Percentiles rank a stretch among this genome's conserved stretches.
Conservation (phyloP, 2,888 invertebrate species). For the Sphaeridia pumilis region DNA sequence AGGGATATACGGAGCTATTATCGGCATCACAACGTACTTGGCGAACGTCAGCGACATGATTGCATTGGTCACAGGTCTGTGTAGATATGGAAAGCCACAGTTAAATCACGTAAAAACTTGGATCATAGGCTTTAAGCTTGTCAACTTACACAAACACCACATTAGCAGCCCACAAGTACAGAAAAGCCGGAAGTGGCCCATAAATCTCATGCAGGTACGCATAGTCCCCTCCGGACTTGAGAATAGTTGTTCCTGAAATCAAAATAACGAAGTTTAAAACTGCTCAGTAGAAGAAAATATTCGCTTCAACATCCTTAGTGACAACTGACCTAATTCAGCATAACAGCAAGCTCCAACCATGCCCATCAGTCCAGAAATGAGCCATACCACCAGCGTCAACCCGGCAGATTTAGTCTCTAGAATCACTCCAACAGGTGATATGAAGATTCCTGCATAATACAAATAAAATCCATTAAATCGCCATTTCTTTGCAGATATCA, state of each 20-base stretch:
- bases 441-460: slow-evolving; percentile 64
- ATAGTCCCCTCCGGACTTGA: slow-evolving; percentile 93
- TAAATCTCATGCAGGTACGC: slow-evolving; percentile 89
- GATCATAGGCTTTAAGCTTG: neutral
- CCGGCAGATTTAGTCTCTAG: slow-evolving; percentile 82
- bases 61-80: slow-evolving; percentile 87
- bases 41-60: slow-evolving; percentile 91
- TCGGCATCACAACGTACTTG: slow-evolving; percentile 78
- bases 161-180: slow-evolving; percentile 95
- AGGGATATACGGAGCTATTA: slow-evolving; percentile 63
- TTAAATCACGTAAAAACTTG: too few relatives aligned
- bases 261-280: slow-evolving; percentile 40
- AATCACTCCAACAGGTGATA: slow-evolving; percentile 88
- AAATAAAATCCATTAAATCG: neutral
- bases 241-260: slow-evolving; percentile 54
- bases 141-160: slow-evolving; percentile 82
- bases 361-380: slow-evolving; percentile 72
- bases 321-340: slow-evolving; percentile 69
- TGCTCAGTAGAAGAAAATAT: too few relatives aligned
- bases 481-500: neutral
- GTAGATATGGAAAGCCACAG: too few relatives aligned
- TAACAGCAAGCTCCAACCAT: slow-evolving; percentile 93
- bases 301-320: too few relatives aligned
- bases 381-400: slow-evolving; percentile 76
- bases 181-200: slow-evolving; percentile 80